Percentiles rank a stretch among this genome's conserved stretches.
phyloP scores from a whole-genome alignment of 1,140 invertebrate species.

The Brachystomella parvula region DNA sequence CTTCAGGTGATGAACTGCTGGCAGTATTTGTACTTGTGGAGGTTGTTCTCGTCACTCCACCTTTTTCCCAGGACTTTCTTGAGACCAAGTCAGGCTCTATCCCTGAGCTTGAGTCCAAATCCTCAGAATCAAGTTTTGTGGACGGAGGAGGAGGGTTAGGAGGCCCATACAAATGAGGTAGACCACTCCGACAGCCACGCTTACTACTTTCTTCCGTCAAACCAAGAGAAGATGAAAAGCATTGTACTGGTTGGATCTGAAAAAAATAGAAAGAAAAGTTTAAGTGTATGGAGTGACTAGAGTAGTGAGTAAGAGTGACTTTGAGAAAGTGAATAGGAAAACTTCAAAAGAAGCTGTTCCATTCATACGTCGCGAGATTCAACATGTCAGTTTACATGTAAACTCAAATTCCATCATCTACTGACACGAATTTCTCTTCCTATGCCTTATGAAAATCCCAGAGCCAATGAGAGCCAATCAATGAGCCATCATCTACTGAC shows the following conservation, averaged over 20 bases:
- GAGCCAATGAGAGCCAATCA: too few relatives aligned
- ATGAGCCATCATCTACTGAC: too few relatives aligned
- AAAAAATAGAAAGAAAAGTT: too few relatives aligned
- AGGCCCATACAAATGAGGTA: constrained; percentile 4
- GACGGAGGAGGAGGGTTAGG: background rate
- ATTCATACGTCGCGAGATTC: background rate
- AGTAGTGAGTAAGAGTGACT: too few relatives aligned
- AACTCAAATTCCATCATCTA: constrained; percentile 1
- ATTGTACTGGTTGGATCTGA: too few relatives aligned
- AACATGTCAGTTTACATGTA: constrained; percentile 8
- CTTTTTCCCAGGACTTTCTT: background rate
- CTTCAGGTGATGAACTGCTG: constrained; percentile 4
- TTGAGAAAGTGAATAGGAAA: too few relatives aligned
- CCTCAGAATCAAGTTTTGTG: background rate
- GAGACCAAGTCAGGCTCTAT: constrained; percentile 1
- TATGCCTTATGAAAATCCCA: too few relatives aligned
- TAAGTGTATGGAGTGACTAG: too few relatives aligned
- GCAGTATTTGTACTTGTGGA: background rate
- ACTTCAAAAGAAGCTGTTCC: too few relatives aligned
- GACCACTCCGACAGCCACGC: background rate
- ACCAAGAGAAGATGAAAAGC: too few relatives aligned
- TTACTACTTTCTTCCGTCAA: background rate
- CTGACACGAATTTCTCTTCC: too few relatives aligned
- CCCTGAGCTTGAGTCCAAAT: constrained; percentile 6
- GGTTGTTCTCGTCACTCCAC: too few relatives aligned